Evolutionary conservation across 2,888 invertebrate genomes (phyloP), one percentile per base, ranked within the genome.

Genomic region (Himalopsyche anomala): DNA sequence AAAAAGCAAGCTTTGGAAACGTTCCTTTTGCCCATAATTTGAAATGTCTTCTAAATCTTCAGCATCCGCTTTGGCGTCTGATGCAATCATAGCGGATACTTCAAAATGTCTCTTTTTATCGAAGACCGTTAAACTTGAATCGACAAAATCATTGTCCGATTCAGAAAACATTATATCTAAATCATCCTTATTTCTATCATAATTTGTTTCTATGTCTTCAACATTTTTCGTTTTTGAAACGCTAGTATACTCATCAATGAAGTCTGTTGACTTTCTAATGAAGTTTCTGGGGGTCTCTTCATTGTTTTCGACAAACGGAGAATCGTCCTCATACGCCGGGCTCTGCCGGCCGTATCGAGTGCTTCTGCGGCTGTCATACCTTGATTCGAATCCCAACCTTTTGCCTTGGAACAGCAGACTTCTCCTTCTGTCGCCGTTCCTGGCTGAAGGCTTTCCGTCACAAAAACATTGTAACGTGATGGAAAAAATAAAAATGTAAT

Each of bases 61-160:
- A 6, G 81, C 82, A 38, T 87, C 85, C 36, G 80, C 17, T 83
- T 84, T 80, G 54, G 82, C 51, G 11, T 85, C 84, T 19, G 38
- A 38, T 55, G 45, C 80, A 8, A 51, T 69, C 87, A 87, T 87
- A 36, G 81, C 81, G 4, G 85, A 87, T 9, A 85, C 85, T 84
- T 88, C 87, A 51, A 87, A 88, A 42, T 87, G 87, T 79, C 87
- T 84, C 81, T 84, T 84, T 36, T 82, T 86, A 42, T 87, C 88
- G 40, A 85, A 87, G 38, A 87, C 84, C 5, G 85, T 83, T 8
- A 87, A 74, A 38, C 85, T 85, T 3, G 87, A 83, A 45, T 87
- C 87, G 55, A 82, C 87, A 6, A 86, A 28, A 17, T 79, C 62
- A 9, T 51, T 62, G 19, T 85, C 85, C 38, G 19, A 80, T 42